These are phyloP conservation scores for Barnardius zonarius DNA, from an alignment of 2,113 vertebrate genomes.

Conservation along the genomic window DNA sequence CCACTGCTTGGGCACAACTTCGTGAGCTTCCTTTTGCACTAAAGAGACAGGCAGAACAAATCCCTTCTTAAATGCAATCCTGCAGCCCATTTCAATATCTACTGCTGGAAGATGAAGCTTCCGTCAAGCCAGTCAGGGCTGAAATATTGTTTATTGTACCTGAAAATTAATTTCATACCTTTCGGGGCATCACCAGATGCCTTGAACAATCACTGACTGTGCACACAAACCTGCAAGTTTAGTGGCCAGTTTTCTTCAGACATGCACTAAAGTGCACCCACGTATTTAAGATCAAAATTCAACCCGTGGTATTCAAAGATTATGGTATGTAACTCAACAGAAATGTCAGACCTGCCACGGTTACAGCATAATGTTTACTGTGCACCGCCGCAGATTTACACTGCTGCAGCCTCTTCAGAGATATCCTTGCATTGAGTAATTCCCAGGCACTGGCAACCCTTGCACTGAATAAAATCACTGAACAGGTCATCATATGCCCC, in stretches of 20 bases:
- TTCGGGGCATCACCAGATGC: slow-evolving; percentile 36
- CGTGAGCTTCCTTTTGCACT: neutral
- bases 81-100: slow-evolving; percentile 32
- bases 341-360: neutral
- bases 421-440: neutral
- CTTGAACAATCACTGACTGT: slow-evolving; percentile 11
- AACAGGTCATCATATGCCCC: neutral
- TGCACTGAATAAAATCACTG: neutral
- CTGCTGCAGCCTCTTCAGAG: neutral
- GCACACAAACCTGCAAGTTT: neutral
- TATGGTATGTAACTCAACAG: slow-evolving; percentile 31
- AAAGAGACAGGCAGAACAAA: slow-evolving; percentile 23
- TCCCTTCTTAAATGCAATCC: slow-evolving; percentile 28
- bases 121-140: slow-evolving; percentile 19
- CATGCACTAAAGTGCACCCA: neutral
- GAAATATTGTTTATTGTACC: slow-evolving; percentile 62
- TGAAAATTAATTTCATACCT: slow-evolving; percentile 68
- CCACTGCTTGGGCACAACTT: neutral
- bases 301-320: neutral
- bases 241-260: slow-evolving; percentile 46
- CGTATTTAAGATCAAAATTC: slow-evolving; percentile 41
- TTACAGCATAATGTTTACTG: slow-evolving; percentile 47
- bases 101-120: slow-evolving; percentile 30
- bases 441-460: neutral
- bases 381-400: slow-evolving; percentile 2